These are phyloP conservation scores for Magallana gigas DNA, from an alignment of 1,140 invertebrate species.

Conservation along the genomic window DNA sequence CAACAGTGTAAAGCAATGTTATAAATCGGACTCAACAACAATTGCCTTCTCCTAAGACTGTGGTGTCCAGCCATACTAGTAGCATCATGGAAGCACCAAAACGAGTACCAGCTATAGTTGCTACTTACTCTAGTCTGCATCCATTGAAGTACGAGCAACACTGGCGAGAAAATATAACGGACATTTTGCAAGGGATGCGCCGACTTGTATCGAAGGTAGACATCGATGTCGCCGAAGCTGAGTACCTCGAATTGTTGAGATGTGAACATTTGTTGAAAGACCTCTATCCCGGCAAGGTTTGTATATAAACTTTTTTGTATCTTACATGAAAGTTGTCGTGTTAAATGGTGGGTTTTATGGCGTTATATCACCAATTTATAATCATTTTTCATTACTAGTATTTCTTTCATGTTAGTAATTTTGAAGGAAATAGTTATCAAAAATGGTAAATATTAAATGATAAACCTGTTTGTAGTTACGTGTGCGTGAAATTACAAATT, in stretches of 20 bases:
- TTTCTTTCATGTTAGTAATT: too few species aligned
- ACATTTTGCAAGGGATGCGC: slow-evolving; percentile 36
- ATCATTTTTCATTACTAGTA: too few species aligned
- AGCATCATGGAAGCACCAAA: neutral
- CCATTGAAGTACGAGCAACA: slow-evolving; percentile 42
- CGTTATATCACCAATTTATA: too few species aligned
- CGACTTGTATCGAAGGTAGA: slow-evolving; percentile 17
- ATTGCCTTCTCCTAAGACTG: too few species aligned
- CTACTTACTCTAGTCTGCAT: slow-evolving; percentile 1
- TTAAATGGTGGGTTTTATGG: too few species aligned
- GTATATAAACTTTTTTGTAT: neutral
- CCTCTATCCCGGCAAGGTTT: slow-evolving; percentile 26
- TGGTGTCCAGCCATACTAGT: neutral
- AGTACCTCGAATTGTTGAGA: slow-evolving; percentile 20
- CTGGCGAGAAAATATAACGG: slow-evolving; percentile 39
- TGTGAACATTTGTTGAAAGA: slow-evolving; percentile 44
- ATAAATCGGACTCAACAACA: too few species aligned
- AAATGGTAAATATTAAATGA: too few species aligned
- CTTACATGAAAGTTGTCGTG: too few species aligned
- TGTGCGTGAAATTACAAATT: neutral
- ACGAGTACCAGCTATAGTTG: slow-evolving; percentile 22
- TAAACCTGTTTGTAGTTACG: too few species aligned
- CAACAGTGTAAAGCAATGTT: too few species aligned
- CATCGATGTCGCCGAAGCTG: slow-evolving; percentile 24
- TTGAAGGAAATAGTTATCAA: too few species aligned